Percentiles rank a stretch among this genome's conserved stretches.
Conservation (phyloP, 2,113 vertebrate species). For the Chaetodon auriga region DNA sequence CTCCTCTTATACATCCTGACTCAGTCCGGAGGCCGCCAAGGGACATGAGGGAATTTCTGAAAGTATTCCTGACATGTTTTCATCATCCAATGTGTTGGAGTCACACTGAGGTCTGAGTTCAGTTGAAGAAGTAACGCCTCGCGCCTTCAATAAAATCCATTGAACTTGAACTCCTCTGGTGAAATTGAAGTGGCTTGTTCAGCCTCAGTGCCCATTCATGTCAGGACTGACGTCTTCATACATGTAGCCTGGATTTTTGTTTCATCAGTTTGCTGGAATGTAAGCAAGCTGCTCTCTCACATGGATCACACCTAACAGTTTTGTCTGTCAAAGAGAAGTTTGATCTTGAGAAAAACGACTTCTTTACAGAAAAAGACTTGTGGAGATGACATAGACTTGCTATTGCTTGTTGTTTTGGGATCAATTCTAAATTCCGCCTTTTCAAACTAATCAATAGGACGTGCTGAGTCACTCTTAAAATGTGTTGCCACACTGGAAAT, state of each 20-base stretch:
- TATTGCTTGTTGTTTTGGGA: not conserved
- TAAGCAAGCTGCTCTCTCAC: not conserved
- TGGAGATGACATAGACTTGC: not conserved
- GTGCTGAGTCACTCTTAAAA: slow-evolving; percentile 32
- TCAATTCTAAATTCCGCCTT: not conserved
- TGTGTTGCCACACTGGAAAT: slow-evolving; percentile 29
- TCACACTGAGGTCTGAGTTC: slow-evolving; percentile 44
- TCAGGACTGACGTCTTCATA: not conserved
- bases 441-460: slow-evolving; percentile 26
- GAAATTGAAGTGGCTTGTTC: slow-evolving; percentile 28
- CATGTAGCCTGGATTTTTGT: slow-evolving; percentile 4
- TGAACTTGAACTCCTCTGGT: slow-evolving; percentile 10
- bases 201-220: not conserved
- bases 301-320: not conserved
- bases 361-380: not conserved
- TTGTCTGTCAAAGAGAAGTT: not conserved
- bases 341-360: not conserved
- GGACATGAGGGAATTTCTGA: slow-evolving; percentile 44
- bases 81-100: slow-evolving; percentile 49
- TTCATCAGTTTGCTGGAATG: not conserved
- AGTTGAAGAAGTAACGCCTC: slow-evolving; percentile 15
- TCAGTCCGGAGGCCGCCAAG: slow-evolving; percentile 28
- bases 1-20: slow-evolving; percentile 28
- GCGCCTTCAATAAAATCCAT: slow-evolving; percentile 30
- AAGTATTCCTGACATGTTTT: slow-evolving; percentile 49